phyloP scores from a whole-genome alignment of 2,797 vertebrate species.

The Rachycentron canadum region DNA sequence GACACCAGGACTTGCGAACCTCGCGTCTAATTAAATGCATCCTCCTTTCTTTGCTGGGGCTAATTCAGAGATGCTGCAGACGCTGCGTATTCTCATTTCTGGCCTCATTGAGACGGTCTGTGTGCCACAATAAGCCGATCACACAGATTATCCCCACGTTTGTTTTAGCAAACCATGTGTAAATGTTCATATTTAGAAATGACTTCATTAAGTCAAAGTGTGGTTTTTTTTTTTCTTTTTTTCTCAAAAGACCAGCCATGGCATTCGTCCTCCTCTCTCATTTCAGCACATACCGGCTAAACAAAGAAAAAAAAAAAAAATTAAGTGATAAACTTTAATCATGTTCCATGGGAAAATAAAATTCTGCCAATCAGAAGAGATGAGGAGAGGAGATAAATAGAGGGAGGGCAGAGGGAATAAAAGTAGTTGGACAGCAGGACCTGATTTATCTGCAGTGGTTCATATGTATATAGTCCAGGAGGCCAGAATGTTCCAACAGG shows the following conservation, averaged over 20 bases:
- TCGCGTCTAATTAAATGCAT: slow-evolving; percentile 54
- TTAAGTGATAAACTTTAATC: slow-evolving; percentile 19
- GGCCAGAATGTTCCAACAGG: slow-evolving; percentile 74
- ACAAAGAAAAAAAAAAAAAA: slow-evolving; percentile 12
- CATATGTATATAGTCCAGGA: slow-evolving; percentile 69
- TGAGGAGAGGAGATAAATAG: too few species aligned
- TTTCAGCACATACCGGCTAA: slow-evolving; percentile 19
- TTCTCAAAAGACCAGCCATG: neutral
- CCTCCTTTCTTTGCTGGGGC: slow-evolving; percentile 35
- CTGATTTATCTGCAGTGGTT: slow-evolving; percentile 78
- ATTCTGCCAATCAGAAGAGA: slow-evolving; percentile 41
- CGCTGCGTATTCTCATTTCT: slow-evolving; percentile 19
- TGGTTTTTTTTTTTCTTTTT: slow-evolving; percentile 23
- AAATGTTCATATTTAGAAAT: slow-evolving; percentile 19
- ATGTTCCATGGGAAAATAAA: slow-evolving; percentile 30
- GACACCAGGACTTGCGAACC: slow-evolving; percentile 58
- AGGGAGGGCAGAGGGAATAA: too few species aligned
- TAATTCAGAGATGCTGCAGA: slow-evolving; percentile 22
- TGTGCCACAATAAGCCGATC: slow-evolving; percentile 1
- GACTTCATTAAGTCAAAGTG: slow-evolving; percentile 4
- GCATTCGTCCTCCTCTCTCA: neutral
- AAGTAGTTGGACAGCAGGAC: too few species aligned
- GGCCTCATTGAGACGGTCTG: slow-evolving; percentile 12
- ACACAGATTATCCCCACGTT: slow-evolving; percentile 3
- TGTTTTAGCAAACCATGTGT: slow-evolving; percentile 18